Conservation (phyloP, 2,888 invertebrate genomes). For the Meteorus colon region DNA sequence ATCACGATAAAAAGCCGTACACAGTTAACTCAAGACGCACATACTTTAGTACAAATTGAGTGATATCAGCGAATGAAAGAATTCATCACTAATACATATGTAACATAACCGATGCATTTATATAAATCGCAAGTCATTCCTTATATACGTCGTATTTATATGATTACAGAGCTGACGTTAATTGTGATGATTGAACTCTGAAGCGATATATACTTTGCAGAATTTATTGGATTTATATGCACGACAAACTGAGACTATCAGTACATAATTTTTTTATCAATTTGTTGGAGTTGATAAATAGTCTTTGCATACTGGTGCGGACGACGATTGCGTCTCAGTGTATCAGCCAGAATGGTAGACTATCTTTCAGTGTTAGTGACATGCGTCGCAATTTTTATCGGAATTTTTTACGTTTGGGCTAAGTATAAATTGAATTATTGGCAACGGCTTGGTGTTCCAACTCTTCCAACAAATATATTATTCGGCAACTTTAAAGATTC, state of each 20-base stretch:
- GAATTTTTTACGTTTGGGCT: slow-evolving; percentile 52
- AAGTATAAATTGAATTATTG: slow-evolving; percentile 58
- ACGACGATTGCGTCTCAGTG: not conserved
- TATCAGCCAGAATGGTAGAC: not conserved
- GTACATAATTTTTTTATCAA: not conserved
- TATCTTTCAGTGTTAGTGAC: not conserved
- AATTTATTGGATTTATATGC: too few species aligned
- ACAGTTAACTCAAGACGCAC: too few species aligned
- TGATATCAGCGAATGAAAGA: too few species aligned
- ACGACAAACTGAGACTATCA: not conserved
- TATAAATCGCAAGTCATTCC: too few species aligned
- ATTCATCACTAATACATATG: too few species aligned
- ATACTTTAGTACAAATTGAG: too few species aligned
- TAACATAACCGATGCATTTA: too few species aligned
- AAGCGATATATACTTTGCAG: too few species aligned
- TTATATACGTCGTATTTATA: too few species aligned
- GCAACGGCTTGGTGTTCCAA: slow-evolving; percentile 56
- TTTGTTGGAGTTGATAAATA: not conserved
- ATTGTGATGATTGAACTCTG: too few species aligned
- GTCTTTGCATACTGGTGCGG: not conserved
- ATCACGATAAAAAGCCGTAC: too few species aligned
- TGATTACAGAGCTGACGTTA: too few species aligned
- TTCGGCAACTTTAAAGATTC: slow-evolving; percentile 59
- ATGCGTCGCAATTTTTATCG: slow-evolving; percentile 26
- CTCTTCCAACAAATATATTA: slow-evolving; percentile 54